Percentiles rank a stretch among this genome's conserved stretches.
Evolutionary conservation across 1,140 invertebrate species (phyloP).

Genomic region (Calosoma granatense): DNA sequence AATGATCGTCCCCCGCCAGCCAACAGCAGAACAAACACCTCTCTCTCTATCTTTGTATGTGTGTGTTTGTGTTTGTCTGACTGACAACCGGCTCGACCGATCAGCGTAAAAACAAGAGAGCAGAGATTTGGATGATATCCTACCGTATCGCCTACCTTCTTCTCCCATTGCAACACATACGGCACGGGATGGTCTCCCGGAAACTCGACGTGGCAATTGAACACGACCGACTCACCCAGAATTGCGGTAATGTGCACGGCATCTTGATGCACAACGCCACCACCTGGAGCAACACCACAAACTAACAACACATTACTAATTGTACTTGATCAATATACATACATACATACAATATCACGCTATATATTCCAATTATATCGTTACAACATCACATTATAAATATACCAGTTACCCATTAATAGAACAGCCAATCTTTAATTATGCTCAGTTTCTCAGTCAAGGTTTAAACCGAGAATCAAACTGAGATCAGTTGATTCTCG

Average conservation of each 20-base stretch:
- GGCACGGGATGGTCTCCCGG: constrained; percentile 87
- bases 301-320: not conserved
- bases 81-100: not conserved
- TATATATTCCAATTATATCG: too few relatives aligned
- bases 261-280: constrained; percentile 67
- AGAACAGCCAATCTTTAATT: too few relatives aligned
- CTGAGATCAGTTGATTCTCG: too few relatives aligned
- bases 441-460: too few relatives aligned
- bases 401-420: too few relatives aligned
- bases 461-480: too few relatives aligned
- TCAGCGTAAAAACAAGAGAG: constrained; percentile 35
- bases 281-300: constrained; percentile 36
- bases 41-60: too few relatives aligned
- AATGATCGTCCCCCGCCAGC: too few relatives aligned
- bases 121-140: constrained; percentile 64
- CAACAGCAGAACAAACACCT: too few relatives aligned
- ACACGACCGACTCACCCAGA: constrained; percentile 87
- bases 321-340: not conserved
- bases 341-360: too few relatives aligned
- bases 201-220: constrained; percentile 94
- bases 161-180: constrained; percentile 96
- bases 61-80: not conserved
- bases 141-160: constrained; percentile 93
- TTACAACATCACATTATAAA: too few relatives aligned
- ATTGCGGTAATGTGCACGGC: constrained; percentile 92